Percentiles rank a stretch among this genome's conserved stretches.
Evolutionary conservation across 2,888 invertebrate species (phyloP).

Genomic region (Entomobrya multifasciata): DNA sequence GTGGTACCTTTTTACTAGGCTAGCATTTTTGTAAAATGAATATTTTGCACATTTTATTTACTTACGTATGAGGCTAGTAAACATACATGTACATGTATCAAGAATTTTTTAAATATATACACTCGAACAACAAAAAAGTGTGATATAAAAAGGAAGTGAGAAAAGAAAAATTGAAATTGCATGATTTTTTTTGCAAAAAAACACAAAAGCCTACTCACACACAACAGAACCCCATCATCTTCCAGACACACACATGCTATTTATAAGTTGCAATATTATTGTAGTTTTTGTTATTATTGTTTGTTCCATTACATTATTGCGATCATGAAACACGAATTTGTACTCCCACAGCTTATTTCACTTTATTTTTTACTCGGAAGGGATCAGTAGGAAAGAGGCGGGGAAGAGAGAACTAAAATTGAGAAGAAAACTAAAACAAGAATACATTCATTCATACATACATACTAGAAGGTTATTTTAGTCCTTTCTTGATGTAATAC

Average conservation of each 20-base stretch:
- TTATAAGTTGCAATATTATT: constrained; percentile 49
- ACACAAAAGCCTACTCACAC: neutral
- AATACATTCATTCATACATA: neutral
- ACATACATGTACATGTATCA: too few relatives aligned
- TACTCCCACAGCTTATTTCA: constrained; percentile 59
- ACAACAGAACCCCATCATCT: neutral
- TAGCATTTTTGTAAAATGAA: neutral
- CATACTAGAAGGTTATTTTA: too few relatives aligned
- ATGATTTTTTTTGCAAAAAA: constrained; percentile 56
- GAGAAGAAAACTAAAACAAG: neutral
- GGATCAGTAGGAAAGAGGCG: constrained; percentile 62
- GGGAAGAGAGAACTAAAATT: constrained; percentile 20
- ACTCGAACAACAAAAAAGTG: neutral
- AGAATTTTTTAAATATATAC: neutral
- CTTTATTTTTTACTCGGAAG: constrained; percentile 54
- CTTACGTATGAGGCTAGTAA: too few relatives aligned
- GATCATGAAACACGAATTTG: constrained; percentile 60
- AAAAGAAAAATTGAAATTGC: constrained; percentile 59
- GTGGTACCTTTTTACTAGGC: too few relatives aligned
- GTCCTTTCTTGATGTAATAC: neutral
- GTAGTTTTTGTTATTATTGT: constrained; percentile 46
- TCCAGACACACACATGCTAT: constrained; percentile 41
- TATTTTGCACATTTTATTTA: too few relatives aligned
- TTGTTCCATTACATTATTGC: constrained; percentile 61
- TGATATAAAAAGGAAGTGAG: constrained; percentile 32